Percentiles rank a stretch among this genome's conserved stretches.
Conservation (phyloP, 2,113 vertebrate genomes). For the Ascaphus truei region DNA sequence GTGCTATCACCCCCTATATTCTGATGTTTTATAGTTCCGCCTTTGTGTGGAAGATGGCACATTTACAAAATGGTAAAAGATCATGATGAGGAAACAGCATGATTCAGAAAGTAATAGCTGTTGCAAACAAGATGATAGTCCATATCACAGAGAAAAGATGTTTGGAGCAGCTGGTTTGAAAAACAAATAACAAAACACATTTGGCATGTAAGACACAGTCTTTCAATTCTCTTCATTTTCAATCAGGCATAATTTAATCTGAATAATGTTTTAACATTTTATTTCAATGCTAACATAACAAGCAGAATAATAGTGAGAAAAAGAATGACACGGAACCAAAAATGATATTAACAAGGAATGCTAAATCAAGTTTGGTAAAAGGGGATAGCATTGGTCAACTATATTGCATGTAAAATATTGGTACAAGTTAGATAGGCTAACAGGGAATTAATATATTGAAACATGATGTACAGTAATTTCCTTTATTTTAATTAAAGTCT, state of each 20-base stretch:
- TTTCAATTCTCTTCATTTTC: too few relatives aligned
- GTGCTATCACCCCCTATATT: background rate
- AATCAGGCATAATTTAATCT: too few relatives aligned
- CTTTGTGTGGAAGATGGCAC: background rate
- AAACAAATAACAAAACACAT: slow-evolving; percentile 1
- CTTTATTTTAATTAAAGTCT: slow-evolving; percentile 30
- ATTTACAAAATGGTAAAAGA: background rate
- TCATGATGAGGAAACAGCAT: background rate
- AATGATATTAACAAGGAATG: too few relatives aligned
- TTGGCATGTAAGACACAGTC: background rate
- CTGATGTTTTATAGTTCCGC: background rate
- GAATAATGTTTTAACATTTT: too few relatives aligned
- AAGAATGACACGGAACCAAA: too few relatives aligned
- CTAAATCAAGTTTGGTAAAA: too few relatives aligned
- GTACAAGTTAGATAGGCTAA: background rate
- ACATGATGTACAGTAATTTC: slow-evolving; percentile 19
- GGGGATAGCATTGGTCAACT: too few relatives aligned
- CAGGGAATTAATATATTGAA: slow-evolving; percentile 17
- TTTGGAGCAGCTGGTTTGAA: background rate
- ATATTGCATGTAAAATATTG: background rate
- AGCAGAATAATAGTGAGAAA: too few relatives aligned
- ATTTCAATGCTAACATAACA: too few relatives aligned
- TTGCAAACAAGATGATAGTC: background rate
- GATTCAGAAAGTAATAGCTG: background rate
- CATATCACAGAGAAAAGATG: background rate